Base-by-base conservation (phyloP, 2,797 vertebrate species). In the Odontamblyopus rebecca region DNA sequence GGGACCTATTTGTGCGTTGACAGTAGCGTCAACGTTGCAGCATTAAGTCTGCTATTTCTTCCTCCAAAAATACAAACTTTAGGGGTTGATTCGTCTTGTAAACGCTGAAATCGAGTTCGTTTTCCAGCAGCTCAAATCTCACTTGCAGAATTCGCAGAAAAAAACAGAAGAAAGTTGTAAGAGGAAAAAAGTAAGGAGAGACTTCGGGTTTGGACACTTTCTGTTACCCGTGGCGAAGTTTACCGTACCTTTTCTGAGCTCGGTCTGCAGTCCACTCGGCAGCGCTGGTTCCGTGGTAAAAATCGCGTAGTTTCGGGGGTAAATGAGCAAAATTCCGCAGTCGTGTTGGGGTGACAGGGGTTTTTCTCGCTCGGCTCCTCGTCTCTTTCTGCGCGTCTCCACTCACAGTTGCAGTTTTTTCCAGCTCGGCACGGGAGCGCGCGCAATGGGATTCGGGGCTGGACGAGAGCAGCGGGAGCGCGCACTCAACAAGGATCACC, bases 381-480 rank as follows among this genome's bases (percentile, higher is more conserved):
- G 23, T 41, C 7, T 41, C 38, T 41, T 82, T 77, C 88, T 85
- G 85, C 88, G 85, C 86, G 90, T 88, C 86, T 88, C 69, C 79
- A 16, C 67, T 70, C 74, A 83, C 90, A 88, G 89, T 84, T 72
- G 89, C 89, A 85, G 85, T 81, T 89, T 85, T 90, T 87, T 87
- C 82, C 86, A 81, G 75, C 63, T 70, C 26, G 72, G 1, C 71
- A 73, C 84, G 89, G 84, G 86, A 64, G 83, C 88, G 93, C 75
- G 88, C 88, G 56, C 83, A 27, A 81, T 29, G 75, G 79, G 78
- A 82, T 64, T 71, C 76, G 75, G 79, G 88, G 88, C 80, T 83
- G 84, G 84, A 81, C 83, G 27, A 78, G 69, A n/a, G 29, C 23
- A 18, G 72, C 82, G 80, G 60, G 89, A 44, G 69, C 88, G 89